These are phyloP conservation scores for Parus major DNA, from an alignment of 2,113 vertebrate genomes.

Conservation along the genomic window DNA sequence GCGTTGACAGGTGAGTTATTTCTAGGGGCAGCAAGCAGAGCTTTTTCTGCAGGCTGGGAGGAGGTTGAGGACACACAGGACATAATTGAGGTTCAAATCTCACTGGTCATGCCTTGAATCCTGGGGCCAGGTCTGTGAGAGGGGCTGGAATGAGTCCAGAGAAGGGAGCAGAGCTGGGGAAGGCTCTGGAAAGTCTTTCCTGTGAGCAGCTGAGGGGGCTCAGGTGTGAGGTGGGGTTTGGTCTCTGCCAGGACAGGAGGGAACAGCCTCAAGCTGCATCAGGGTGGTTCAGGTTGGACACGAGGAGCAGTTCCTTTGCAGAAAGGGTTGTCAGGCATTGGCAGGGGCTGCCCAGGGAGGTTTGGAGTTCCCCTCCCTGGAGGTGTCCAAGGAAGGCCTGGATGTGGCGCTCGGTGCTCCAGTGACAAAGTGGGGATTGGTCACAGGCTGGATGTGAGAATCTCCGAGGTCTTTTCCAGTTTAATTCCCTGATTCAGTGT, in stretches of 20 bases:
- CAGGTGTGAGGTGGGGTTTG: background rate
- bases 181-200: background rate
- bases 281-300: background rate
- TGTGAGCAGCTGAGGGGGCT: background rate
- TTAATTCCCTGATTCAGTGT: background rate
- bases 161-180: background rate
- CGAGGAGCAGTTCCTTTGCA: accelerated
- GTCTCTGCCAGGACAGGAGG: background rate
- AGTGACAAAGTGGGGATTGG: background rate
- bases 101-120: background rate
- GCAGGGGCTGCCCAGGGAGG: background rate
- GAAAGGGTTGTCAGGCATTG: background rate
- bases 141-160: background rate
- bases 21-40: background rate
- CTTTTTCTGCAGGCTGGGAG: background rate
- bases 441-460: background rate
- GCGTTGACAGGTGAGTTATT: background rate
- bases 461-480: background rate
- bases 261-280: background rate
- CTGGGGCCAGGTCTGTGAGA: background rate
- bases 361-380: background rate
- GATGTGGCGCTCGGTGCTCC: background rate
- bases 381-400: background rate
- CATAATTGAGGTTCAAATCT: accelerated
- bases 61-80: background rate